A percentile compares a stretch with the other conserved stretches of the same genome.
Conservation (phyloP, 2,888 invertebrate species). For the Acrobasis repandana region DNA sequence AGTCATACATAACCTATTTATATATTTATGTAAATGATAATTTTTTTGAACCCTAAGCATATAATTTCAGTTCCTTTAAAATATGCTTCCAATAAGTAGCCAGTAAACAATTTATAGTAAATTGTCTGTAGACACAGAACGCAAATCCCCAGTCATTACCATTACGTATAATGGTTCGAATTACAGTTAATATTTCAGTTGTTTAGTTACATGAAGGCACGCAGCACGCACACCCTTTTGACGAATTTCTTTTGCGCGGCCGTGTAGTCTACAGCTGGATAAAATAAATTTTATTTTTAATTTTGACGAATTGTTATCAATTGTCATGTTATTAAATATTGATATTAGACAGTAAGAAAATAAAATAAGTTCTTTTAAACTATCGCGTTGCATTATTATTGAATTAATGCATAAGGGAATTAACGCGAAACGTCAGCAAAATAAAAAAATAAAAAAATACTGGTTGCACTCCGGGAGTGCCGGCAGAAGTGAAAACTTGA, state of each 20-base stretch:
- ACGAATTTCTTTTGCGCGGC: slow-evolving; percentile 35
- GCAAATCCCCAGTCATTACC: slow-evolving; percentile 73
- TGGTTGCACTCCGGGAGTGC: too few species aligned
- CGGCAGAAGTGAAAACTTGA: too few species aligned
- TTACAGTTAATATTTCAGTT: slow-evolving; percentile 74
- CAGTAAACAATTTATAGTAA: slow-evolving; percentile 18
- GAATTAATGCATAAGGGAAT: too few species aligned
- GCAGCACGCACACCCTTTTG: slow-evolving; percentile 65
- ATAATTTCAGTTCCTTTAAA: neutral
- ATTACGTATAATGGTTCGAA: slow-evolving; percentile 70
- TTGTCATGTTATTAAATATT: neutral
- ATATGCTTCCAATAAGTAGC: slow-evolving; percentile 8
- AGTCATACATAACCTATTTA: too few species aligned
- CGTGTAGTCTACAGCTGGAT: neutral
- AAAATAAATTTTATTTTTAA: neutral
- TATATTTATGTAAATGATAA: too few species aligned
- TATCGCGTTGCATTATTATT: too few species aligned
- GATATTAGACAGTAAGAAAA: too few species aligned
- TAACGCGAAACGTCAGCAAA: too few species aligned
- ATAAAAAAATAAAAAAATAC: too few species aligned
- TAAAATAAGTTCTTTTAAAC: too few species aligned
- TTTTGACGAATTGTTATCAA: neutral
- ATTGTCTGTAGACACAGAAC: slow-evolving; percentile 36
- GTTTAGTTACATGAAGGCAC: slow-evolving; percentile 66
- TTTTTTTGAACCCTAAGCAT: too few species aligned